Evolutionary conservation across 2,888 invertebrate species (phyloP), one percentile per base, ranked within the genome.

Genomic region (Antheraea assamensis): DNA sequence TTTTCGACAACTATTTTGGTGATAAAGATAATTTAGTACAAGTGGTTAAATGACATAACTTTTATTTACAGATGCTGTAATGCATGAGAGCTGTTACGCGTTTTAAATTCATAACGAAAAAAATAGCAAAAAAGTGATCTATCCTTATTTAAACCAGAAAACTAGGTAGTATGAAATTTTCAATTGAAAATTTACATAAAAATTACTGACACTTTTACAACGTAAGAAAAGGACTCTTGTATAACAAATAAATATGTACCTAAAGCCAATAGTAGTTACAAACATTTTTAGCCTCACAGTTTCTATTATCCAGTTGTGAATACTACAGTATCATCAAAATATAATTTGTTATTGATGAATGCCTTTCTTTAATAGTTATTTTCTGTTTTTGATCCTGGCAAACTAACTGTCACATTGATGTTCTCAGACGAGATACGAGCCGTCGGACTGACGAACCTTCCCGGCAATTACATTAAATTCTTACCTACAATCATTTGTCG

Each of bases 1-100:
- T 52, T 64, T 72, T 52, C 73, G 71, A 71, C 74, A 74, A 71
- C 73, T 52, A 71, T 77, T 75, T 77, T 30, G 27, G 55, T 68
- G 71, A 73, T 74, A 70, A 74, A 52, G 61, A 30, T 35, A 49
- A 73, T 52, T 70, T 73, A 73, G 70, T 74, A 64, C n/a, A 75
- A 70, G 71, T 70, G 74, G 55, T 66, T 35, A 55, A 71, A 61
- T 27, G 21, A 47, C 31, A 71, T 30, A 30, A 30, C 30, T 64
- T 30, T 27, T 64, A 64, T 64, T 42, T 42, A 42, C 1, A 42
- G 42, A 42, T 1, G 13, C 2, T 42, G 30, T 64, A 15, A 17
- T 64, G 17, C 17, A 64, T 5, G 15, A 27, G 17, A 17, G 19
- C 13, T 30, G 1, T 30, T 2, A 64, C 61, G 24, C 58, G 15